Percentiles rank a stretch among this genome's conserved stretches.
Evolutionary conservation across 2,797 vertebrate species (phyloP).

Genomic region (Hippocampus kuda): DNA sequence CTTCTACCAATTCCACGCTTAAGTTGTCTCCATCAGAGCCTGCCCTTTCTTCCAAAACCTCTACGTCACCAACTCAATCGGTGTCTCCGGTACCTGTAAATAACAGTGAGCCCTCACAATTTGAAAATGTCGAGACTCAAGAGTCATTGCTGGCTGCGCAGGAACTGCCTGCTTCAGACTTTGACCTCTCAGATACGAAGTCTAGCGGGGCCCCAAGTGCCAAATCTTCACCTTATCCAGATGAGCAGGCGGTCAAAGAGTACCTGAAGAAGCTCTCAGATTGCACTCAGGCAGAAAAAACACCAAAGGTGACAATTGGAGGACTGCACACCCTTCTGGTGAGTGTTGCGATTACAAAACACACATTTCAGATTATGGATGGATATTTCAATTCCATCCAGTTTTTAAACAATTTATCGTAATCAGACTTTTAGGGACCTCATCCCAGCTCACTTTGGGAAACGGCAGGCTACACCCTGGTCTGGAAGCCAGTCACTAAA

Average conservation of each 20-base stretch:
- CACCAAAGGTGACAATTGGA: conserved; percentile 34
- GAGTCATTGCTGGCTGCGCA: conserved; percentile 18
- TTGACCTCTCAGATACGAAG: neutral
- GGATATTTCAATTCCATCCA: neutral
- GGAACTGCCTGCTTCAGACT: conserved; percentile 21
- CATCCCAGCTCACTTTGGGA: too few relatives aligned
- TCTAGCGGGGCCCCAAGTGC: neutral
- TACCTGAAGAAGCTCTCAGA: conserved; percentile 70
- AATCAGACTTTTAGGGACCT: too few relatives aligned
- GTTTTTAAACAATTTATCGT: too few relatives aligned
- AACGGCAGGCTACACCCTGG: too few relatives aligned
- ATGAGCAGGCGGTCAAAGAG: conserved; percentile 74
- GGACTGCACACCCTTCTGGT: conserved; percentile 65
- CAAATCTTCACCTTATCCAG: conserved; percentile 59
- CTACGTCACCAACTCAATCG: conserved; percentile 8
- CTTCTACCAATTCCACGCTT: conserved; percentile 14
- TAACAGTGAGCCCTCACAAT: conserved; percentile 10
- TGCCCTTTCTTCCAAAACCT: conserved; percentile 23
- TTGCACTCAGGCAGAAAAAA: conserved; percentile 54
- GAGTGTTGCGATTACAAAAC: conserved; percentile 10
- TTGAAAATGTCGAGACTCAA: conserved; percentile 25
- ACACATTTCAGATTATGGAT: neutral
- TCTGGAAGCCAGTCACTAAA: too few relatives aligned
- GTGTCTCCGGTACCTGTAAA: conserved; percentile 4
- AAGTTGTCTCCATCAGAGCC: conserved; percentile 61